Percentiles rank a stretch among this genome's conserved stretches.
These are phyloP conservation scores for Drosophila fuyamai DNA, from an alignment of 1,140 invertebrate species.

Conservation along the genomic window DNA sequence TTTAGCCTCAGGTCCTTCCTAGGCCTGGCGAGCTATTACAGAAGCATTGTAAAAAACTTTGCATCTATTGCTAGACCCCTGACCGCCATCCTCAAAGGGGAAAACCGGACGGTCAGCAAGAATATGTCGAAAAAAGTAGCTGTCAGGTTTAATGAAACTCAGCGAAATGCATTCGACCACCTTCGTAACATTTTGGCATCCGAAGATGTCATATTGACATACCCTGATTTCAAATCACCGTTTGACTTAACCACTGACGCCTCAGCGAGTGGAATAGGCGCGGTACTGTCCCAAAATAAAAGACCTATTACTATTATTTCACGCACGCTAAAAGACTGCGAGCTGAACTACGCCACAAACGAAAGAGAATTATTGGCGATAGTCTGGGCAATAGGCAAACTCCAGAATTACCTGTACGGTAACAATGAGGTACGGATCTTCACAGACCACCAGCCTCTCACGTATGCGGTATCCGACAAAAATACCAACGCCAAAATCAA, in stretches of 20 bases:
- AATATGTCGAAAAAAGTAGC: constrained; percentile 13
- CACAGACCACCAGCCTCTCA: constrained; percentile 30
- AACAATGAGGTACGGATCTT: constrained; percentile 10
- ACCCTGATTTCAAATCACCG: constrained; percentile 15
- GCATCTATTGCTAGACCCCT: constrained; percentile 4
- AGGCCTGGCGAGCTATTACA: constrained; percentile 5
- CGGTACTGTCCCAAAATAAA: background rate
- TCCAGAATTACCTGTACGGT: constrained; percentile 29
- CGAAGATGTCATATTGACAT: constrained; percentile 11
- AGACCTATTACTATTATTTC: constrained; percentile 4
- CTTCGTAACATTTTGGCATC: constrained; percentile 5
- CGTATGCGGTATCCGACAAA: constrained; percentile 16
- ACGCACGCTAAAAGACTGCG: constrained; percentile 8
- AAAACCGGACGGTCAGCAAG: constrained; percentile 7
- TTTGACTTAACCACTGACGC: constrained; percentile 8
- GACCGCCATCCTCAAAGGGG: constrained; percentile 9
- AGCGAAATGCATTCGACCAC: constrained; percentile 4
- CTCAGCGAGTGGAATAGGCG: background rate
- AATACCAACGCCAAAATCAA: constrained; percentile 24
- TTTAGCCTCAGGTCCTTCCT: constrained; percentile 15
- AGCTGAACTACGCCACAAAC: constrained; percentile 9
- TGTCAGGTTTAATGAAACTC: constrained; percentile 1
- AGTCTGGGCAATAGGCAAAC: constrained; percentile 9
- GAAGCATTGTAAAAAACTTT: constrained; percentile 4
- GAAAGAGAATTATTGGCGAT: constrained; percentile 13